Evolutionary conservation across 2,888 invertebrate species (phyloP), one percentile per base, ranked within the genome.

Genomic region (Willowsia nigromaculata): DNA sequence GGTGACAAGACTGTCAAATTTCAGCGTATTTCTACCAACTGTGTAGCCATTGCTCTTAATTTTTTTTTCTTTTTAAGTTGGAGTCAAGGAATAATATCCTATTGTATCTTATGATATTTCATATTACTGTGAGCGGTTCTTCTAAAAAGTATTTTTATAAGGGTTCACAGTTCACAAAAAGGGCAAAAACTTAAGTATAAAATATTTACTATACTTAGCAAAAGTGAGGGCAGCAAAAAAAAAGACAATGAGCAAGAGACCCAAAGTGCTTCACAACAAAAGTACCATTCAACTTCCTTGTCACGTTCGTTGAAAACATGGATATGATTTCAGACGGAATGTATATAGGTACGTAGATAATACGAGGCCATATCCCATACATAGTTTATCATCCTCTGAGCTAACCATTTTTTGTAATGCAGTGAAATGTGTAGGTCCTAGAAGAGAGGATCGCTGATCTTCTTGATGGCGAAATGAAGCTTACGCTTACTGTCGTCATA

Each of bases 241-340:
- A 68, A 81, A 78, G 53, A 27, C 15, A 47, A 50, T 25, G 74
- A n/a, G 37, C 11, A 25, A 37, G 59, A 37, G 27, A 68, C 80
- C n/a, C 30, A 78, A 71, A 86, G 71, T 87, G 76, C 76, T 76
- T 47, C 76, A 83, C 76, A 74, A 59, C 88, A 83, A 88, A 74
- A 88, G 74, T 30, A 56, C 74, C 33, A 80, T 89, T 85, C 71
- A 80, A 37, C 85, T 80, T 78, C 81, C 85, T 84, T 85, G 89
- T 89, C 89, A 89, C 89, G 89, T 89, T 81, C 85, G 27, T 81
- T 85, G 74, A 84, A 74, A 89, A 89, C 89, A 89, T 89, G 89
- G 80, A 85, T 89, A 85, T 89, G 89, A 89, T 89, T 89, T 89
- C 89, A 89, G 81, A 50, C 50, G 76, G 37, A 89, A 74, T 59